phyloP scores from a whole-genome alignment of 2,888 invertebrate genomes.

The Drosophila subsilvestris region DNA sequence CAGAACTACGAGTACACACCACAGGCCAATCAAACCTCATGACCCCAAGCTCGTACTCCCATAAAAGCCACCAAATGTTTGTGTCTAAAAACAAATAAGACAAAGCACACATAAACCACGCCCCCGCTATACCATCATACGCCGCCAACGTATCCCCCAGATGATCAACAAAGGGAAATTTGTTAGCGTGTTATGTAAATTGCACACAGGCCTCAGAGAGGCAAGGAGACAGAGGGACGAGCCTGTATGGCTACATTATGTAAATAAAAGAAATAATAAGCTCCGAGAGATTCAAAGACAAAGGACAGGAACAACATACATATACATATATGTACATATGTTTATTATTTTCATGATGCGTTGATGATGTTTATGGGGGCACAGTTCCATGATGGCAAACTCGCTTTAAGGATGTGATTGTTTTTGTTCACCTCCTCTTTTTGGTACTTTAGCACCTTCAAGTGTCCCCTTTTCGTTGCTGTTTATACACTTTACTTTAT shows the following conservation, averaged over 20 bases:
- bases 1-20: conserved; percentile 53
- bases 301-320: conserved; percentile 9
- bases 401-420: conserved; percentile 15
- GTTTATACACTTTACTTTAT: too few relatives aligned
- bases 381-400: conserved; percentile 2
- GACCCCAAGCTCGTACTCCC: conserved; percentile 28
- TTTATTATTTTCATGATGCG: conserved; percentile 76
- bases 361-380: conserved; percentile 67
- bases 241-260: conserved; percentile 64
- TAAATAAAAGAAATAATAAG: conserved; percentile 80
- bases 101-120: conserved; percentile 73
- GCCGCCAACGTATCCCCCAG: conserved; percentile 47
- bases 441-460: neutral
- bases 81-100: conserved; percentile 66
- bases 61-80: conserved; percentile 40
- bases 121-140: conserved; percentile 39
- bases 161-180: conserved; percentile 66
- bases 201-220: conserved; percentile 62
- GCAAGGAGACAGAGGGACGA: neutral
- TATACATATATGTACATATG: conserved; percentile 10
- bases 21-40: conserved; percentile 70
- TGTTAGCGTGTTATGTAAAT: conserved; percentile 79
- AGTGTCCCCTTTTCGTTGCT: too few relatives aligned
- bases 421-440: neutral
- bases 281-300: conserved; percentile 42